Evolutionary conservation across 2,113 vertebrate species (phyloP).

Genomic region (Periophthalmodon schlosseri): DNA sequence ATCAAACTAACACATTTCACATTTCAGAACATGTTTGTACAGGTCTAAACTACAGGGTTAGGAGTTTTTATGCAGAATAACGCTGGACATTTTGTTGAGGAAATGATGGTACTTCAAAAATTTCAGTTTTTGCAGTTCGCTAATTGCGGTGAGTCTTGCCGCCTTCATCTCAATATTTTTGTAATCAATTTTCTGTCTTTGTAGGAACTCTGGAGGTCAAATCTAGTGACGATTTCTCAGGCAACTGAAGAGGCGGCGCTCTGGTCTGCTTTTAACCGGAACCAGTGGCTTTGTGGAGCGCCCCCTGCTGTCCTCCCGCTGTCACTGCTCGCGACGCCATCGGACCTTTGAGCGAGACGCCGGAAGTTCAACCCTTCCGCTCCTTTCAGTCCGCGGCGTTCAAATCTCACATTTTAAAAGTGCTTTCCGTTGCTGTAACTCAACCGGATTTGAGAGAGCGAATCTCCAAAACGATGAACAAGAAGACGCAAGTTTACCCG

Average conservation of each 20-base stretch:
- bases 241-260: slow-evolving; percentile 62
- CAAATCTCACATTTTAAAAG: not conserved
- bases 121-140: no score
- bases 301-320: slow-evolving; percentile 17
- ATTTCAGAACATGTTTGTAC: no score
- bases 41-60: no score
- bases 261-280: slow-evolving; percentile 17
- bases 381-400: not conserved
- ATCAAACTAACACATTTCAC: no score
- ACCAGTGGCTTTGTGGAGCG: slow-evolving; percentile 15
- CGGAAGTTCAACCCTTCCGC: slow-evolving; percentile 17
- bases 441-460: slow-evolving; percentile 16
- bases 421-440: slow-evolving; percentile 27
- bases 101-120: no score
- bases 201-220: slow-evolving; percentile 78
- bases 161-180: not conserved
- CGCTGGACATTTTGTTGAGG: no score
- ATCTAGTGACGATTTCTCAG: slow-evolving; percentile 65
- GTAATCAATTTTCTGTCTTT: not conserved
- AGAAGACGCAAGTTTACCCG: slow-evolving; percentile 33
- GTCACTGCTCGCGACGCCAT: slow-evolving; percentile 16
- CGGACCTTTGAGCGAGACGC: slow-evolving; percentile 12
- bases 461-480: not conserved
- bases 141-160: no score
- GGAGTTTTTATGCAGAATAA: no score